Evolutionary conservation across 2,888 invertebrate species (phyloP).

Genomic region (Microctonus aethiopoides): DNA sequence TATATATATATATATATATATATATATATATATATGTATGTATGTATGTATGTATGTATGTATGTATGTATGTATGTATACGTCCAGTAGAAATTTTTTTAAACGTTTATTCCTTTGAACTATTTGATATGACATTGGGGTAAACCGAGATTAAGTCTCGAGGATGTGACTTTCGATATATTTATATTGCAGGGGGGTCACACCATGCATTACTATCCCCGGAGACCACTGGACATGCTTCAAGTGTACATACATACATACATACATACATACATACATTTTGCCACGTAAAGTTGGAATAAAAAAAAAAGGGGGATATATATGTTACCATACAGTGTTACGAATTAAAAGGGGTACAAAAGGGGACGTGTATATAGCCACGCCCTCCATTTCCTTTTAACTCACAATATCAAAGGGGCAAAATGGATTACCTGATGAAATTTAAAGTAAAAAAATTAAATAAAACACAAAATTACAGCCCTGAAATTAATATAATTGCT

Average conservation of each 20-base stretch:
- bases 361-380: conserved; percentile 25
- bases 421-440: not conserved
- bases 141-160: not conserved
- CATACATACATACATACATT: no score
- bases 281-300: not conserved
- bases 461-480: no score
- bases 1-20: no score
- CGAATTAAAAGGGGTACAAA: conserved; percentile 34
- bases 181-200: no score
- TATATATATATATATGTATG: no score
- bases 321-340: conserved; percentile 25
- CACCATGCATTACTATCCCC: no score
- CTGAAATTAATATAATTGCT: no score
- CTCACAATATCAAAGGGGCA: not conserved
- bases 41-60: no score
- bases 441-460: no score
- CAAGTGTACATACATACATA: no score
- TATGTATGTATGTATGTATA: no score
- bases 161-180: not conserved
- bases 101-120: not conserved
- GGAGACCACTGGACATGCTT: no score
- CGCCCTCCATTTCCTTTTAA: conserved; percentile 26
- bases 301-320: not conserved
- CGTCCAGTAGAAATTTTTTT: not conserved
- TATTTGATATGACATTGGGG: not conserved